Evolutionary conservation across 2,888 invertebrate species (phyloP), one percentile per base, ranked within the genome.

Genomic region (Eulithis testata): DNA sequence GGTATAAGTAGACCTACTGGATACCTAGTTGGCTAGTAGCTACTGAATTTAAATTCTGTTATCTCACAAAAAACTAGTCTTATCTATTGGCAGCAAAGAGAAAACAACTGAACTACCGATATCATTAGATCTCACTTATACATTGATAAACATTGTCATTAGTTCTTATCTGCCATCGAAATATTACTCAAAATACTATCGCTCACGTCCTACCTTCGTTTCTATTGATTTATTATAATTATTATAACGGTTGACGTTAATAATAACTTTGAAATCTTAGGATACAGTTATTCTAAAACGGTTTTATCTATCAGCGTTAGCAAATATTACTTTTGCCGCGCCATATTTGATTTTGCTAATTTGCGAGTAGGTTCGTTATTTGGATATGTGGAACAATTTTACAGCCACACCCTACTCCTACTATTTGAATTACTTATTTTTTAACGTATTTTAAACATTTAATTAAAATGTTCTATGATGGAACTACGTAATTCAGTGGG

Each of bases 81-180:
- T 40, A 31, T 51, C 11, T 27, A n/a, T 21, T 7, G n/a, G 9
- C n/a, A 51, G 51, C n/a, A 51, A 51, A 51, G 14, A 21, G 21
- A 49, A 47, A 14, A 40, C 11, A 14, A 37, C 40, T 5, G 21
- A 3, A 21, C 14, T 40, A 5, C 53, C 14, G 14, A 14, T 49
- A 49, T 11, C 50, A 47, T 55, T 55, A 45, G 27, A 27, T 21
- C 27, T 55, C 62, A 43, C 44, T 51, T 44, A 51, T 9, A 1
- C 4, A 45, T 31, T 63, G 61, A 69, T 66, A 70, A 68, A 58
- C 36, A 52, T 8, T 43, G 58, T 68, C 66, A 68, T 67, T 65
- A 59, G 61, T 50, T 63, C 51, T 66, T 70, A 71, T 74, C 66
- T 70, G 50, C 63, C 61, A 71, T 71, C 37, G 43, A 60, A 62